Base-by-base conservation (phyloP, 2,888 invertebrate species). In the Trissoscelio sp. region DNA sequence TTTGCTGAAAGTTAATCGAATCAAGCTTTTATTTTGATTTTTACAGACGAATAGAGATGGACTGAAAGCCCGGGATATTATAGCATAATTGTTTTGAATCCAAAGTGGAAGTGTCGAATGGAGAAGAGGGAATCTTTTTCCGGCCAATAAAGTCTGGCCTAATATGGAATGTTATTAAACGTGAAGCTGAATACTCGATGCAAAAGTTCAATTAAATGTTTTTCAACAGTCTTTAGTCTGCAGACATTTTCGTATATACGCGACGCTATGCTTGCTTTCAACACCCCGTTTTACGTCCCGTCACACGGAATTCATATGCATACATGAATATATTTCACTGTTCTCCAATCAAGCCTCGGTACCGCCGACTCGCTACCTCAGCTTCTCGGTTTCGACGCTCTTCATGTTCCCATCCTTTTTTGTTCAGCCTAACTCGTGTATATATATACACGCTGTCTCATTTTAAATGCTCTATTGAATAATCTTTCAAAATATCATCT, bases 251-350 rank as follows among this genome's bases (percentile, higher is more conserved):
- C 85, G 84, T 85, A 85, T 84, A 82, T 84, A 82, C 83, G 72
- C 85, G 83, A 79, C 83, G 79, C 64, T 69, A 42, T 70, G 75
- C 79, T 73, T 66, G 81, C 79, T 79, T 79, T 79, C 79, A 73
- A 73, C 79, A 79, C 72, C 53, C 72, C 79, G 72, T 79, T 79
- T 79, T 79, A 79, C 79, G 79, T 72, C 53, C 66, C 73, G 73
- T 74, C 79, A 79, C 79, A 69, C 82, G 82, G 90, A 90, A 90
- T 90, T 89, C 90, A 90, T 90, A 90, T 90, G 90, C 90, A 90
- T 90, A 90, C 87, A 90, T 90, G 90, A 90, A 90, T 90, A 90
- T 87, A 90, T 90, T 90, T 89, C 87, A 85, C 86, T 84, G 86
- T 88, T 87, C 88, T 88, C 89, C 89, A 90, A 90, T 90, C 90